These are phyloP conservation scores for Colinus virginianus DNA, from an alignment of 2,113 vertebrate species.

Conservation along the genomic window DNA sequence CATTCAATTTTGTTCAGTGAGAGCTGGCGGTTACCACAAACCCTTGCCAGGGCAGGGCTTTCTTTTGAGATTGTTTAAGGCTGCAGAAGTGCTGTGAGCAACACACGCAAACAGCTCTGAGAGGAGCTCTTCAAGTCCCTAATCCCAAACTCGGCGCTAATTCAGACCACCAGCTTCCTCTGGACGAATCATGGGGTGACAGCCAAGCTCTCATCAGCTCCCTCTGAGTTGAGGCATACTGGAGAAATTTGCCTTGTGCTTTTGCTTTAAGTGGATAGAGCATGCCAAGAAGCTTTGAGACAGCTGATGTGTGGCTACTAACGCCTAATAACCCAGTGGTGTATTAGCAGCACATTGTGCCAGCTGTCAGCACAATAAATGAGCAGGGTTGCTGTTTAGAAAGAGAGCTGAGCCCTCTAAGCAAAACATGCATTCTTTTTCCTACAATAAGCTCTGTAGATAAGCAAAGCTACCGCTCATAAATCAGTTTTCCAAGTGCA, in stretches of 20 bases:
- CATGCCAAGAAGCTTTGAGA: background rate
- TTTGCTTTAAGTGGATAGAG: background rate
- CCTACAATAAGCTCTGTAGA: background rate
- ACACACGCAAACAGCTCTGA: background rate
- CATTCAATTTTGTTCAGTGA: accelerated
- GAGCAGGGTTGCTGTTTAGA: background rate
- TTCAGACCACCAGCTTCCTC: background rate
- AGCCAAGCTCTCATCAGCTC: background rate
- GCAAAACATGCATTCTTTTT: background rate
- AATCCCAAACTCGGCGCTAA: background rate
- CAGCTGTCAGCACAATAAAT: constrained; percentile 21
- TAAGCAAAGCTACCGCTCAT: background rate
- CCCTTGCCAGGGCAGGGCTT: background rate
- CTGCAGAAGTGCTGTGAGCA: background rate
- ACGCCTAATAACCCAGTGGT: background rate
- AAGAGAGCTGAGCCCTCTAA: background rate
- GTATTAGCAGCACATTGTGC: background rate
- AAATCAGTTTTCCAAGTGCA: background rate
- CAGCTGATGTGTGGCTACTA: background rate
- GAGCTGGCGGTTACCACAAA: background rate
- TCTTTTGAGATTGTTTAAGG: background rate
- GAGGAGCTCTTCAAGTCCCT: background rate
- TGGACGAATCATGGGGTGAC: background rate
- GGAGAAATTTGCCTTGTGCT: background rate
- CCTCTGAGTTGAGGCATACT: background rate